Evolutionary conservation across 1,140 invertebrate species (phyloP).

Genomic region (Acromyrmex charruanus): DNA sequence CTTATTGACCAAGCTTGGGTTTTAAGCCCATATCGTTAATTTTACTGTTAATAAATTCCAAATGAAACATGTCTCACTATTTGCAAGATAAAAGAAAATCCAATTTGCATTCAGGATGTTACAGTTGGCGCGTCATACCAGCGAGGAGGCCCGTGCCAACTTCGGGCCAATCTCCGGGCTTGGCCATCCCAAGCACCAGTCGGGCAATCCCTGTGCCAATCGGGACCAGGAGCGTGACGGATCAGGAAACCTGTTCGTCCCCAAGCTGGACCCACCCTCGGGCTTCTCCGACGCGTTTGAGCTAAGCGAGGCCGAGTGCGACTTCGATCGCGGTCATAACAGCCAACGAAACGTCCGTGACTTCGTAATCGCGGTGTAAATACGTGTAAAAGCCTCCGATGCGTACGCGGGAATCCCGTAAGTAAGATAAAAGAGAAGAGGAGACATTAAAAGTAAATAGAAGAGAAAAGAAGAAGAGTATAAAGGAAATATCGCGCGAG

Average conservation of each 20-base stretch:
- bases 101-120: constrained; percentile 80
- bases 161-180: constrained; percentile 85
- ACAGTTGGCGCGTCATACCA: constrained; percentile 86
- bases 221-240: constrained; percentile 85
- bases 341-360: constrained; percentile 84
- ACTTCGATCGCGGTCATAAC: constrained; percentile 82
- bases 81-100: neutral
- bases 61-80: no score
- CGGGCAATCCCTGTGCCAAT: constrained; percentile 82
- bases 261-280: constrained; percentile 88
- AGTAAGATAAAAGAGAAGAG: constrained; percentile 39
- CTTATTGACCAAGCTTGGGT: no score
- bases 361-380: constrained; percentile 87
- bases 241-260: constrained; percentile 87
- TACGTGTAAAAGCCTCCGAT: constrained; percentile 74
- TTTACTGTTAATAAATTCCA: no score
- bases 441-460: constrained; percentile 17
- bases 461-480: neutral
- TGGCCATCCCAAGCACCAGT: constrained; percentile 86
- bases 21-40: no score
- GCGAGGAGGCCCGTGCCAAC: constrained; percentile 86
- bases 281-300: constrained; percentile 88
- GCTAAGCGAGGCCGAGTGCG: constrained; percentile 87
- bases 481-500: constrained; percentile 21
- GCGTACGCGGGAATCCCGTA: constrained; percentile 34